Evolutionary conservation across 2,888 invertebrate genomes (phyloP).

Genomic region (Emmelina monodactyla): DNA sequence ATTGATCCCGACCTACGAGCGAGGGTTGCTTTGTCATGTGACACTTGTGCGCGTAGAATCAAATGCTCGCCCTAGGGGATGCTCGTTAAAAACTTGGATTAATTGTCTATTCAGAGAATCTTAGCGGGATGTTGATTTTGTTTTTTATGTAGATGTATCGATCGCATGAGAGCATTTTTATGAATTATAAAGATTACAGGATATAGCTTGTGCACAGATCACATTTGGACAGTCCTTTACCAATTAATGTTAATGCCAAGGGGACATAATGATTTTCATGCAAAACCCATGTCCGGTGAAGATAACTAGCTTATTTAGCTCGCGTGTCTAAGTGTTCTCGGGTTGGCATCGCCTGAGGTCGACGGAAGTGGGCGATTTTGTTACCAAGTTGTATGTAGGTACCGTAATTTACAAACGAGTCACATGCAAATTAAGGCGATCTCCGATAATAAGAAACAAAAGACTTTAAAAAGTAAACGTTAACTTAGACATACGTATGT

Average conservation of each 20-base stretch:
- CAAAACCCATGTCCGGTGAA: too few relatives aligned
- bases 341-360: slow-evolving; percentile 32
- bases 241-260: too few relatives aligned
- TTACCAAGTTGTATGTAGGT: too few relatives aligned
- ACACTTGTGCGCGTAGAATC: slow-evolving; percentile 55
- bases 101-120: slow-evolving; percentile 40
- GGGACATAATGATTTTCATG: too few relatives aligned
- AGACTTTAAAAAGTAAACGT: too few relatives aligned
- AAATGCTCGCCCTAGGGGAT: slow-evolving; percentile 37
- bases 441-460: too few relatives aligned
- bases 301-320: slow-evolving; percentile 21
- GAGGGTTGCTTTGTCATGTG: slow-evolving; percentile 58
- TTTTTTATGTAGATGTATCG: not conserved
- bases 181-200: not conserved
- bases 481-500: too few relatives aligned
- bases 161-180: not conserved
- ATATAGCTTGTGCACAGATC: not conserved
- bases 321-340: slow-evolving; percentile 33
- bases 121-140: slow-evolving; percentile 8
- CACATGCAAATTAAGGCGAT: too few relatives aligned
- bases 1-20: slow-evolving; percentile 31
- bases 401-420: too few relatives aligned
- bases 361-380: slow-evolving; percentile 51
- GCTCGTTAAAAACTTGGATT: slow-evolving; percentile 46
- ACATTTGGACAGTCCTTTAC: not conserved